Evolutionary conservation across 2,888 invertebrate species (phyloP), one percentile per base, ranked within the genome.

Genomic region (Anodontia alba): DNA sequence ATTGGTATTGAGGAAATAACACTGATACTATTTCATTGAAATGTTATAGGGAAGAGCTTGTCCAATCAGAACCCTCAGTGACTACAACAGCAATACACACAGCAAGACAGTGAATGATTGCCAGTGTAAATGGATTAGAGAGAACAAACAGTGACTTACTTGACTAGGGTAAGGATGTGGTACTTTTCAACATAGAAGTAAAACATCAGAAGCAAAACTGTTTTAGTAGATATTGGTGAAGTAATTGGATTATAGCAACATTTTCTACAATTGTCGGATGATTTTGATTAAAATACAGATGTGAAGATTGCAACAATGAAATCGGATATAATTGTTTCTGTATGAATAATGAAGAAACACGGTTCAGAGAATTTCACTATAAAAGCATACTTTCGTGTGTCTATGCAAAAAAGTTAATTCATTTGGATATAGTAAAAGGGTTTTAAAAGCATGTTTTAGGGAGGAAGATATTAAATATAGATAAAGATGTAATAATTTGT

Each of bases 401-500:
- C 46, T 46, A 54, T 54, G 62, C 17, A 62, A 20, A 62, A 29
- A 62, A 62, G 62, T 62, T 62, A 62, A 62, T 62, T 62, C 62
- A 62, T 62, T 62, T 33, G 62, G 62, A 62, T 62, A 10, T 62
- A 33, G 29, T 62, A 33, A 62, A 62, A 62, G 12, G 62, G 62
- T 62, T 62, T 62, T 62, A 62, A 62, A 62, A 62, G 62, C 33
- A n/a, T n/a, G 62, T 62, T 62, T 62, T 15, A 33, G 31, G 1
- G 33, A 62, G 62, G 33, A 62, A 62, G 62, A 62, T 62, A 62
- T 62, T 62, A 62, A 62, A 62, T 33, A n/a, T 20, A 62, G 62
- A 62, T 62, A 62, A 62, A 62, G 62, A 33, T 62, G 33, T 62
- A 62, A 62, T 62, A 62, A 62, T 29, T 62, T 62, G 62, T 62